phyloP scores from a whole-genome alignment of 2,113 vertebrate species.

The Pungitius pungitius region DNA sequence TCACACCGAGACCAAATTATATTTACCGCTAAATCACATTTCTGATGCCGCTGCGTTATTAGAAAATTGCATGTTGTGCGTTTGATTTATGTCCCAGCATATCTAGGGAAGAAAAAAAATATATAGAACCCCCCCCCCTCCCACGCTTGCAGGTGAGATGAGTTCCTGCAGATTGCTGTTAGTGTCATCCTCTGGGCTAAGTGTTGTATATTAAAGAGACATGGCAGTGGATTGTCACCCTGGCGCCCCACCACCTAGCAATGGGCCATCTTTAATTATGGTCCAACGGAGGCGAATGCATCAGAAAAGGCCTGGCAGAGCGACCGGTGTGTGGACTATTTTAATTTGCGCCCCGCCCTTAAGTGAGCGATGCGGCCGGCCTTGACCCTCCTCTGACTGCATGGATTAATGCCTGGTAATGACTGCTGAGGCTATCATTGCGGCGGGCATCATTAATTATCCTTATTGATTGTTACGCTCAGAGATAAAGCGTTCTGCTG shows the following conservation, averaged over 20 bases:
- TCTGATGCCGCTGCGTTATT: slow-evolving; percentile 72
- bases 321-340: slow-evolving; percentile 94
- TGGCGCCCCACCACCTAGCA: slow-evolving; percentile 63
- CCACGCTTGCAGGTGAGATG: slow-evolving; percentile 72
- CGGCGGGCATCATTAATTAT: slow-evolving; percentile 99
- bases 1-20: slow-evolving; percentile 77
- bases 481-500: slow-evolving; percentile 99
- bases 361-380: slow-evolving; percentile 96
- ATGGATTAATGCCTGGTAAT: slow-evolving; percentile 99
- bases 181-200: slow-evolving; percentile 77
- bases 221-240: slow-evolving; percentile 72
- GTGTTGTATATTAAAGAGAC: slow-evolving; percentile 83
- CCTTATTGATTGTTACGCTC: slow-evolving; percentile 99
- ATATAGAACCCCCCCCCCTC: slow-evolving; percentile 54
- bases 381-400: slow-evolving; percentile 98
- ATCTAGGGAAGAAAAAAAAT: slow-evolving; percentile 53
- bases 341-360: slow-evolving; percentile 95
- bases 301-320: slow-evolving; percentile 80
- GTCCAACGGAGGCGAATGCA: slow-evolving; percentile 71
- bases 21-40: slow-evolving; percentile 82
- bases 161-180: slow-evolving; percentile 79
- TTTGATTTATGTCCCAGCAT: slow-evolving; percentile 79
- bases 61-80: slow-evolving; percentile 74
- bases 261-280: slow-evolving; percentile 82
- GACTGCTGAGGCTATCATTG: slow-evolving; percentile 99